These are phyloP conservation scores for Conus betulinus DNA, from an alignment of 1,140 invertebrate genomes.

Conservation along the genomic window DNA sequence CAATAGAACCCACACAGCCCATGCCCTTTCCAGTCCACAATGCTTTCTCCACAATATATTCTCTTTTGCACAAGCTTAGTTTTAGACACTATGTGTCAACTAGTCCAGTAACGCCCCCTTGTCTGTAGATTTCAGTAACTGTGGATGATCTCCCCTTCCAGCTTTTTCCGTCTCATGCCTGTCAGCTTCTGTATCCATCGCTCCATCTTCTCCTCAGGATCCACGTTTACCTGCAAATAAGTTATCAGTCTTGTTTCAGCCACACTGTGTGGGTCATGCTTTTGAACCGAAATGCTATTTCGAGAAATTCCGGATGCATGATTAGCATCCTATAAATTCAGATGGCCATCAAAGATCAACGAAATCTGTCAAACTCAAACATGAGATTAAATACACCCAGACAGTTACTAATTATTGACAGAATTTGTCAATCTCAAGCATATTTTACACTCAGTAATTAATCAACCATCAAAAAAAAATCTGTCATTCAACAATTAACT, in stretches of 20 bases:
- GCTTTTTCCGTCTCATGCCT: conserved; percentile 23
- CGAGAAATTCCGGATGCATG: not conserved
- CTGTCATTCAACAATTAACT: too few relatives aligned
- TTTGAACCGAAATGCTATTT: not conserved
- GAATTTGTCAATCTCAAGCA: too few relatives aligned
- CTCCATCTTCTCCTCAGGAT: conserved; percentile 33
- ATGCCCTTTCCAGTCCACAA: not conserved
- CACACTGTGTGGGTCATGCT: not conserved
- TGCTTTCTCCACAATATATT: not conserved
- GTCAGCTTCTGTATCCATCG: conserved; percentile 33
- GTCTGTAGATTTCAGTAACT: not conserved
- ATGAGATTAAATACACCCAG: too few relatives aligned
- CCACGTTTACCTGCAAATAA: conserved; percentile 10
- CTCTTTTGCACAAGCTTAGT: not conserved
- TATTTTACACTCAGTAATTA: too few relatives aligned
- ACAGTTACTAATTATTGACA: too few relatives aligned
- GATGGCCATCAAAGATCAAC: too few relatives aligned
- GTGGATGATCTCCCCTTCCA: conserved; percentile 23
- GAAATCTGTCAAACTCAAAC: too few relatives aligned
- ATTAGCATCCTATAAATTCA: not conserved
- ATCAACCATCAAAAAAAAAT: too few relatives aligned
- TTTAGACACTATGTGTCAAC: too few relatives aligned
- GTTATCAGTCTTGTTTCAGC: not conserved
- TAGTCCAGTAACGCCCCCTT: not conserved
- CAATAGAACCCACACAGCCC: too few relatives aligned